Conservation (phyloP, 2,797 vertebrate species). For the Lepilemur ruficaudatus region DNA sequence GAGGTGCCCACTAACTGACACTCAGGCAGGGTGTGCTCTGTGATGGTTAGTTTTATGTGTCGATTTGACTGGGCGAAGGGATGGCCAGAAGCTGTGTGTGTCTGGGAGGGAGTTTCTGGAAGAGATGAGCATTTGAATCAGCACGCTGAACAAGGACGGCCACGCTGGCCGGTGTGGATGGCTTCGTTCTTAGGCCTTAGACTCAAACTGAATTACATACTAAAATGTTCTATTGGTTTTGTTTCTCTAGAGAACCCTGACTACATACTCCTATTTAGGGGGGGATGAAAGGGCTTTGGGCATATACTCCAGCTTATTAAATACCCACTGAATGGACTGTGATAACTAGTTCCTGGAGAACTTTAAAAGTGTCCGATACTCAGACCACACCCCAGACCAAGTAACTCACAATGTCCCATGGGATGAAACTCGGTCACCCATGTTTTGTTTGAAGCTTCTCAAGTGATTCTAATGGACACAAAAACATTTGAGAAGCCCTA, state of each 20-base stretch:
- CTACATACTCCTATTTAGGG: no score
- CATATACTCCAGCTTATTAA: no score
- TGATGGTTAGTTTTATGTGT: no score
- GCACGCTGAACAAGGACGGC: not conserved
- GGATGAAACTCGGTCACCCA: not conserved
- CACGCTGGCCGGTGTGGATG: not conserved
- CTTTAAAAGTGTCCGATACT: not conserved
- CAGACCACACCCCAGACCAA: not conserved
- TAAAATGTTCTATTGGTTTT: no score
- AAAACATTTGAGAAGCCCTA: not conserved
- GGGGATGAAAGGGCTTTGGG: not conserved
- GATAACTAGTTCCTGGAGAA: not conserved
- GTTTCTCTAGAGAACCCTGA: not conserved
- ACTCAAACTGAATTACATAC: no score
- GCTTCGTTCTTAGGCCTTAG: no score
- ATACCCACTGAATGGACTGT: not conserved
- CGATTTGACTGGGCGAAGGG: not conserved
- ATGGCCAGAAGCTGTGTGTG: not conserved
- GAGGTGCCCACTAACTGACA: not conserved
- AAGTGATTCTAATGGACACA: not conserved
- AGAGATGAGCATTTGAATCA: not conserved
- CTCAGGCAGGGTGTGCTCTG: fast-evolving
- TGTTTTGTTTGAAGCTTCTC: not conserved
- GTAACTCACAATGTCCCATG: no score
- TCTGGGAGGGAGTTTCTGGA: not conserved